phyloP scores from a whole-genome alignment of 2,797 vertebrate species.

The Sarcoramphus papa region DNA sequence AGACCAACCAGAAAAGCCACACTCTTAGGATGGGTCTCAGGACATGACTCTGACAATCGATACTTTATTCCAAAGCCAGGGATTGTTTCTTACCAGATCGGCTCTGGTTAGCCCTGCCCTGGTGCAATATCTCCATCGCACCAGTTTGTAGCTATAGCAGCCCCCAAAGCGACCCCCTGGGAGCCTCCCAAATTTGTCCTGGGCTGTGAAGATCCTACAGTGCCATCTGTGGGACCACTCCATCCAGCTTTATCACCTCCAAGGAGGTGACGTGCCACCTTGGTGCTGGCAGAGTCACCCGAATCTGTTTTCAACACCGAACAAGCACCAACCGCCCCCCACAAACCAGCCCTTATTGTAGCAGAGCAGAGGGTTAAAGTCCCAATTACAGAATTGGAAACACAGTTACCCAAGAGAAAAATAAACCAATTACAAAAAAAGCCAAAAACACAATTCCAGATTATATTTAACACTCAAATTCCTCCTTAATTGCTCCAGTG shows the following conservation, averaged over 20 bases:
- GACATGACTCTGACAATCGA: not conserved
- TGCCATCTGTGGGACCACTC: not conserved
- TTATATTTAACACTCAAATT: constrained; percentile 67
- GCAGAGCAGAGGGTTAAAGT: constrained; percentile 21
- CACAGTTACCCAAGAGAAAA: constrained; percentile 49
- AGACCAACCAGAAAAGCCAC: not conserved
- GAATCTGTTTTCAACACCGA: not conserved
- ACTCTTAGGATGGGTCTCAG: not conserved
- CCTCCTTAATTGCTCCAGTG: constrained; percentile 55
- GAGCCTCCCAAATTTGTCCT: not conserved
- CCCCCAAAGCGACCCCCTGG: rapidly evolving
- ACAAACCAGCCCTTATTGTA: not conserved
- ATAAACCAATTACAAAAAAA: constrained; percentile 36
- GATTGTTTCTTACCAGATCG: rapidly evolving
- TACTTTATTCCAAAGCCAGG: not conserved
- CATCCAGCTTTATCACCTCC: not conserved
- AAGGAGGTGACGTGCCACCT: not conserved
- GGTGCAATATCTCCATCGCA: not conserved
- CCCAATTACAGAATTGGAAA: constrained; percentile 28
- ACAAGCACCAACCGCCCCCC: rapidly evolving
- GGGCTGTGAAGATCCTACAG: not conserved
- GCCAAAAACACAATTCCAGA: constrained; percentile 45
- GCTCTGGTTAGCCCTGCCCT: not conserved
- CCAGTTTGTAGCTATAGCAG: not conserved
- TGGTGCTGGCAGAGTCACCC: not conserved